phyloP scores from a whole-genome alignment of 2,888 invertebrate species.

The Pristionchus maxplancki region DNA sequence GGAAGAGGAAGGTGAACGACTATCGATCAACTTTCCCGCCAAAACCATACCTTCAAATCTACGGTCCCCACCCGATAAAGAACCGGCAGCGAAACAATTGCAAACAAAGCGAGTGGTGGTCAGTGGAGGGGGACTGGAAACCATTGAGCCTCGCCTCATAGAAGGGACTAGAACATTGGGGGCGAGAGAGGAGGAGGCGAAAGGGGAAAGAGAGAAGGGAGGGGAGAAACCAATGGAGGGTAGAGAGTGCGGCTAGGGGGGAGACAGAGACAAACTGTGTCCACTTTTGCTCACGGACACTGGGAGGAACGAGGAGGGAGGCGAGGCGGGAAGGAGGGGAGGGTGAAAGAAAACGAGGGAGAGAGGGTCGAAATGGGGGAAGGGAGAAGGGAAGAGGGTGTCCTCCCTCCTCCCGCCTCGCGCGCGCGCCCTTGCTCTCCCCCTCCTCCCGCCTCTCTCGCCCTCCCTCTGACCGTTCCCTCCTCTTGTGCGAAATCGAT shows the following conservation, averaged over 20 bases:
- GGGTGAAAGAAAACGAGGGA: not conserved
- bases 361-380: constrained; percentile 15
- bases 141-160: constrained; percentile 35
- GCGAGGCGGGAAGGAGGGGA: not conserved
- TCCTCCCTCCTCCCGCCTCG: not conserved
- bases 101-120: not conserved
- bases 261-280: constrained; percentile 19
- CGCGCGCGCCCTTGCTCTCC: not conserved
- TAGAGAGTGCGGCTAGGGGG: not conserved
- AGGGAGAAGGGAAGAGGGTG: constrained; percentile 16
- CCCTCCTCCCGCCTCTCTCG: constrained; percentile 2
- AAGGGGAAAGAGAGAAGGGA: too few relatives aligned
- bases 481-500: constrained; percentile 40
- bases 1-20: constrained; percentile 1
- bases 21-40: constrained; percentile 33
- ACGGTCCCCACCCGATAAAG: not conserved
- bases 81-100: not conserved
- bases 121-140: not conserved
- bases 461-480: not conserved
- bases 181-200: not conserved
- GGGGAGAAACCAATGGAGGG: not conserved
- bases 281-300: constrained; percentile 37
- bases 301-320: constrained; percentile 2
- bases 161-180: constrained; percentile 43
- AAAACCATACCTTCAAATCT: not conserved